Evolutionary conservation across 2,888 invertebrate genomes (phyloP), one percentile per base, ranked within the genome.

Genomic region (Atherix ibis): DNA sequence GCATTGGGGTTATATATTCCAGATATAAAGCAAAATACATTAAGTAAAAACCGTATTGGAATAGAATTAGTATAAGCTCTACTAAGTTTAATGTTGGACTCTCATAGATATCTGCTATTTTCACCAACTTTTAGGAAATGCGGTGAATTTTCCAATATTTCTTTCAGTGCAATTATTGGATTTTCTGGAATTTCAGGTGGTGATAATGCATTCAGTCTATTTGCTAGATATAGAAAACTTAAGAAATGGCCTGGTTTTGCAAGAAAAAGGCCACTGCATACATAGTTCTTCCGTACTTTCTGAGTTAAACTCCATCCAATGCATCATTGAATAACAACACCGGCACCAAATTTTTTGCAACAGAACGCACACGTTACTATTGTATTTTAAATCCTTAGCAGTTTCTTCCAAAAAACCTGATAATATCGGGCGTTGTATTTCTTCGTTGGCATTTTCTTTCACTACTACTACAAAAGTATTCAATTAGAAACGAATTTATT

Each of bases 21-120:
- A n/a, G 32, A 32, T 24, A 19, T 32, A 22, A 22, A 32, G 6
- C 22, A 19, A 4, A 32, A 8, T 22, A 24, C 32, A 19, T 32
- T 18, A 12, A 32, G 22, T 19, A 32, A 32, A 14, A 19, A 32
- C 13, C 32, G 18, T 13, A 22, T 32, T 24, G 32, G 32, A 12
- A 32, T 32, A 5, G 32, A 32, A 13, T 19, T 22, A 4, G 32
- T 32, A 17, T 32, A 18, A 5, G 32, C 32, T 8, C 24, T 4
- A 25, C 15, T 25, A 32, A 26, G 6, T 25, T 18, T 17, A 24
- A 6, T 15, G 14, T 16, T 17, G 9, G 6, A 17, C 15, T 6
- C 10, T 25, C 14, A 26, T 26, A 25, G 16, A 24, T 32, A 17
- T 25, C 24, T 16, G 17, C 25, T 26, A 32, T 13, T 19, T 8